Evolutionary conservation across 1,140 invertebrate genomes (phyloP).

Genomic region (Nomia melanderi): DNA sequence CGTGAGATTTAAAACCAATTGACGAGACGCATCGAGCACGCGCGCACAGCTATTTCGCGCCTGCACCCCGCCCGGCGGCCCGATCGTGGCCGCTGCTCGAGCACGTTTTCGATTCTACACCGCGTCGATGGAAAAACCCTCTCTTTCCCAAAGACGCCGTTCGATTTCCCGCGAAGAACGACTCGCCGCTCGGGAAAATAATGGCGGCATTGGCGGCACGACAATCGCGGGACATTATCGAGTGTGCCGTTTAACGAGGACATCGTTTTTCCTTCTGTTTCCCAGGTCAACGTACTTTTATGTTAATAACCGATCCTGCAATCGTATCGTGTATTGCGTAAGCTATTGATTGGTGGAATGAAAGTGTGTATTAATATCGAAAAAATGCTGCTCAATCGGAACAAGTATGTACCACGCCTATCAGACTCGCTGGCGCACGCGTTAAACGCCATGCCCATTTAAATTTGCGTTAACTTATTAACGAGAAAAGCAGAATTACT

Average conservation of each 20-base stretch:
- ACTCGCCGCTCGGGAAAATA: not conserved
- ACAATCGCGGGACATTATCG: no score
- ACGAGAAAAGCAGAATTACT: constrained; percentile 11
- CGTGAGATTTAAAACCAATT: constrained; percentile 52
- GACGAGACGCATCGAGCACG: constrained; percentile 24
- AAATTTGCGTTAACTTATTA: constrained; percentile 36
- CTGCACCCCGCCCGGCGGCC: not conserved
- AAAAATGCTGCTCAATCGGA: constrained; percentile 31
- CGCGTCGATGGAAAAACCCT: not conserved
- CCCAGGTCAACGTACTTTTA: constrained; percentile 36
- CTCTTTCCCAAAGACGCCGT: no score
- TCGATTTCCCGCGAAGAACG: not conserved
- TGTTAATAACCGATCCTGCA: constrained; percentile 34
- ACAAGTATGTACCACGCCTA: constrained; percentile 43
- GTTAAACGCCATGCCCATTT: constrained; percentile 1
- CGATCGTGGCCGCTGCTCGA: constrained; percentile 3
- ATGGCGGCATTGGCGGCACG: no score
- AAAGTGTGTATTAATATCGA: constrained; percentile 35
- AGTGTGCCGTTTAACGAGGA: not conserved
- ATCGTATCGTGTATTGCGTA: constrained; percentile 28
- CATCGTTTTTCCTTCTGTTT: constrained; percentile 6
- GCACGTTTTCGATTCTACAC: not conserved
- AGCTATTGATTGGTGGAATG: constrained; percentile 28
- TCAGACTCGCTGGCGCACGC: not conserved
- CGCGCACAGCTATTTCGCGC: constrained; percentile 26